Base-by-base conservation (phyloP, 1,140 invertebrate species). In the Drosophila serrata region DNA sequence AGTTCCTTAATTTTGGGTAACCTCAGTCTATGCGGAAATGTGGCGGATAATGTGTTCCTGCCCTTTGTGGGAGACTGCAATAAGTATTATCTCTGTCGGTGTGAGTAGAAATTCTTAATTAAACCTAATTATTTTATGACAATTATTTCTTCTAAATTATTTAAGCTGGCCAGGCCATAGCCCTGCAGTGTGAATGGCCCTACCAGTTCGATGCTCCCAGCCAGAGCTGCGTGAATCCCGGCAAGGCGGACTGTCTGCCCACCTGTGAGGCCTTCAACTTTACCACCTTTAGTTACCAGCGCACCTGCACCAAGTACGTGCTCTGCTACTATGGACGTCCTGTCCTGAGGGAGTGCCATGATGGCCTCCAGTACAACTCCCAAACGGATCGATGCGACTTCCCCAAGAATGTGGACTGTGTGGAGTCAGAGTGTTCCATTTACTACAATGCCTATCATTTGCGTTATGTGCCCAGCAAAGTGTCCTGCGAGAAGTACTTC, bases 221-320 rank as follows among this genome's bases (percentile, higher is more conserved):
- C 24, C 82, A 87, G 46, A 88, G 82, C 22, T 87, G 82, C 33
- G 60, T 43, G 7, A 39, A 33, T n/a, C 8, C 37, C 0, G 22
- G 55, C 0, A 1, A 49, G 2, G 43, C 43, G 0, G 24, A 57
- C 0, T 88, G 85, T 17, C 11, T 88, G 22, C 80, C 84, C 35
- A 45, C 33, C 9, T 88, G 84, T 39, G 6, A 63, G 7, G 1
- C 6, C 0, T 40, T 22, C 1, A 35, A 45, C 2, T 55, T 88
- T 13, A 78, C 49, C n/a, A 84, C 56, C 6, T 92, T 90, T 29
- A 55, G 62, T 35, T 92, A 92, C 29, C 76, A 79, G 65, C 79
- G 91, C n/a, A 92, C 91, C 12, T 92, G 91, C 58, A 91, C 73
- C 9, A 91, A 84, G 27, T 92, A 92, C 60, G 87, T 92, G 5